Evolutionary conservation across 2,113 vertebrate species (phyloP), one percentile per base, ranked within the genome.

Genomic region (Hippopotamus amphibius): DNA sequence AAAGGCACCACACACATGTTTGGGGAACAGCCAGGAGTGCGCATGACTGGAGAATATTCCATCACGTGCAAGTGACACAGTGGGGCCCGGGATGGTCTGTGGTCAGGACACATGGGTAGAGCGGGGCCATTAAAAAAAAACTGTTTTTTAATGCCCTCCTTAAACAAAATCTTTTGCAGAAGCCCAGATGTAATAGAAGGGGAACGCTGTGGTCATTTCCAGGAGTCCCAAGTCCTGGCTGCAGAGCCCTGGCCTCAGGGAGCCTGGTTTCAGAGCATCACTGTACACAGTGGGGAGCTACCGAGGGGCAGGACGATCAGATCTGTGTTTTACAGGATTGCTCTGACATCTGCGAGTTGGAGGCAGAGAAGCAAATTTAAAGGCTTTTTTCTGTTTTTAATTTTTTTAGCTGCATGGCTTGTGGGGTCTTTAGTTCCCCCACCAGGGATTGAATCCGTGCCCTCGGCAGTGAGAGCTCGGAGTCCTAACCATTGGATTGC

Each of bases 11-110:
- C 19, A 6, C 22, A 3, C 14, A 7, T 21, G 12, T 13, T 46
- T 61, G 55, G 33, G 48, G 80, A 61, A 30, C 21, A 43, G 46
- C 7, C 2, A 50, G 12, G 86, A 3, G 21, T 1, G 3, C 43
- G 43, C 1, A 0, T 21, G 59, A 46, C 33, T 26, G 16, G 28
- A 63, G 83, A 50, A 30, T 5, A 37, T 14, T 3, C 16, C 17
- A 33, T 30, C 41, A 3, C 0, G 16, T 21, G 33, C 41, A 33
- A 10, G n/a, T 4, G 10, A 3, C 41, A 48, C 0, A 0, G 41
- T 41, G 33, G 55, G 61, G 11, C 11, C 12, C 9, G 5, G 81
- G 2, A 28, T 17, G 30, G 30, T 30, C 7, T 3, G 6, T 0
- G 3, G 37, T n/a, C 68, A 41, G 63, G 30, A 83, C 82, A 53